phyloP scores from a whole-genome alignment of 2,797 vertebrate genomes.

The Tauraco hartlaubi region DNA sequence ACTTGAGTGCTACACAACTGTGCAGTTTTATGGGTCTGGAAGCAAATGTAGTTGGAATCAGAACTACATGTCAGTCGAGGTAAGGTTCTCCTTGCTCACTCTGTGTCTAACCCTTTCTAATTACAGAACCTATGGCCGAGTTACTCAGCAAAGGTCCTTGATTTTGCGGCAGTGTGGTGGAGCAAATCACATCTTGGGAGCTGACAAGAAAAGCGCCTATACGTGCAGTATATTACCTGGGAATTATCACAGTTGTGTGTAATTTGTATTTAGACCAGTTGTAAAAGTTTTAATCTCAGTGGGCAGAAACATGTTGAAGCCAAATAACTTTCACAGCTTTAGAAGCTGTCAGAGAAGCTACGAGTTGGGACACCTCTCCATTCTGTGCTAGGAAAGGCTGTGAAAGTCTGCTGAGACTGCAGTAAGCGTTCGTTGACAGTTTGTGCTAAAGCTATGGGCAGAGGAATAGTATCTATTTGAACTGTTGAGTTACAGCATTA shows the following conservation, averaged over 20 bases:
- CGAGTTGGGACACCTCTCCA: not conserved
- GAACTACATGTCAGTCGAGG: fast-evolving
- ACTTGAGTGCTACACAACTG: not conserved
- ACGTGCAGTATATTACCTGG: not conserved
- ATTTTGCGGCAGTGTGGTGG: not conserved
- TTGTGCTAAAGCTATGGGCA: not conserved
- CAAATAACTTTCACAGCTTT: not conserved
- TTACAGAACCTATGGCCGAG: fast-evolving
- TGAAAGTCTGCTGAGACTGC: not conserved
- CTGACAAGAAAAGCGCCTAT: not conserved
- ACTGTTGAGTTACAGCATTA: not conserved
- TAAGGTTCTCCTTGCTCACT: not conserved
- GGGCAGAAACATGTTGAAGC: not conserved
- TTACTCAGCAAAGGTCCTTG: not conserved
- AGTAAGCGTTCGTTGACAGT: not conserved
- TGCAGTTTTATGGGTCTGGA: not conserved
- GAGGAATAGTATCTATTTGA: not conserved
- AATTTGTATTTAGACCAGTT: not conserved
- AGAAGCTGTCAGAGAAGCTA: not conserved
- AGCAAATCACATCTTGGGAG: not conserved
- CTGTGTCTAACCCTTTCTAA: not conserved
- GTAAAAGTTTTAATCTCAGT: not conserved
- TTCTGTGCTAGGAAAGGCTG: not conserved
- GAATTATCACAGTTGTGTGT: not conserved
- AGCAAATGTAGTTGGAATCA: not conserved